Percentiles rank a stretch among this genome's conserved stretches.
phyloP scores from a whole-genome alignment of 2,113 vertebrate genomes.

The Rhabdornis inornatus region DNA sequence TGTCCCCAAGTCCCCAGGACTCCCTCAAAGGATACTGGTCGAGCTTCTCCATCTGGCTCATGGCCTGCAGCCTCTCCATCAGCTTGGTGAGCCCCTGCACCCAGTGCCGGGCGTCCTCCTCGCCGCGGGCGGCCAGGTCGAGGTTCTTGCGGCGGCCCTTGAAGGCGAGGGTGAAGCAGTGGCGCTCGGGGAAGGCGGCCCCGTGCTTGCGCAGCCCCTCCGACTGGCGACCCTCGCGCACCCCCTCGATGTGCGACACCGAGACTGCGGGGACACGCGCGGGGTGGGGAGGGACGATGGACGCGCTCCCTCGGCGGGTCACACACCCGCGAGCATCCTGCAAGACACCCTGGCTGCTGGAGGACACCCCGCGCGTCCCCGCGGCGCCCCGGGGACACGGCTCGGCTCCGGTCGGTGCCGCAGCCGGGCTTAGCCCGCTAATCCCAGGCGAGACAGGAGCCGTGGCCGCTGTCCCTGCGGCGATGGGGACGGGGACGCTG shows the following conservation, averaged over 20 bases:
- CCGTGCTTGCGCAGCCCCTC: slow-evolving; percentile 83
- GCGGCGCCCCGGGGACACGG: neutral
- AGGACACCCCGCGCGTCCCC: neutral
- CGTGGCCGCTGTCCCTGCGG: neutral
- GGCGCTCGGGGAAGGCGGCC: slow-evolving; percentile 71
- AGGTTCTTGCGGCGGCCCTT: slow-evolving; percentile 85
- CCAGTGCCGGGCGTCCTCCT: slow-evolving; percentile 87
- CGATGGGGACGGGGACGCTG: neutral
- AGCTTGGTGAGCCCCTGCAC: slow-evolving; percentile 86
- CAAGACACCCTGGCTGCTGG: neutral
- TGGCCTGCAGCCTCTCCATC: slow-evolving; percentile 79
- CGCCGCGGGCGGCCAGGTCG: slow-evolving; percentile 80
- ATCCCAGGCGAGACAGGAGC: slow-evolving; percentile 25
- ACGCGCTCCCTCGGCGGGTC: neutral
- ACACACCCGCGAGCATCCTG: neutral
- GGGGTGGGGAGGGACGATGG: neutral
- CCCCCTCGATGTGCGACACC: slow-evolving; percentile 84
- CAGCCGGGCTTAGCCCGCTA: neutral
- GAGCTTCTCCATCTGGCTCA: slow-evolving; percentile 91
- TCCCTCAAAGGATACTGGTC: slow-evolving; percentile 89
- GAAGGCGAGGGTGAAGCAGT: slow-evolving; percentile 91
- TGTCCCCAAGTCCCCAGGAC: neutral
- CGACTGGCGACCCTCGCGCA: slow-evolving; percentile 88
- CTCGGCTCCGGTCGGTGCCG: rapidly evolving
- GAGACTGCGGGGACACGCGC: slow-evolving; percentile 74